Evolutionary conservation across 2,888 invertebrate genomes (phyloP).

Genomic region (Silvanus unidentatus): DNA sequence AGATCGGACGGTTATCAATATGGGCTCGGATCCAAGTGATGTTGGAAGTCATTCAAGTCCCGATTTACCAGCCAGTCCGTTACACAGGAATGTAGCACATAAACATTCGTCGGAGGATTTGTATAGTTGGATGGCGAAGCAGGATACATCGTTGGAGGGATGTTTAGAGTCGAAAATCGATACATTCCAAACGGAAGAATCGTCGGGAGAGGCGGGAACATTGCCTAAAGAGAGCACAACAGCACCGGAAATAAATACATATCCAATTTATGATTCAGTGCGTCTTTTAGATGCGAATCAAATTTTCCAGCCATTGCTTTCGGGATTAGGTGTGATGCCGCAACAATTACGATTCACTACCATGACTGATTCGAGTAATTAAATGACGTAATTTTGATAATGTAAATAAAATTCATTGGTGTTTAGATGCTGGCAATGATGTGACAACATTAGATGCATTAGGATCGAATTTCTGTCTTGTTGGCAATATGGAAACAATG

Average conservation of each 20-base stretch:
- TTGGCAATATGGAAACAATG: conserved; percentile 80
- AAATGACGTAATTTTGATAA: conserved; percentile 4
- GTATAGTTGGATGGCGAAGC: conserved; percentile 95
- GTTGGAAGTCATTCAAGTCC: conserved; percentile 47
- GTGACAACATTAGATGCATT: conserved; percentile 75
- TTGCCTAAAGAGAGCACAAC: conserved; percentile 47
- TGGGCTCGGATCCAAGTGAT: conserved; percentile 64
- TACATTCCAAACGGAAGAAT: conserved; percentile 39
- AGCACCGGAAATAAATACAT: conserved; percentile 54
- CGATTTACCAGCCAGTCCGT: conserved; percentile 42
- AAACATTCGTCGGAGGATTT: conserved; percentile 63
- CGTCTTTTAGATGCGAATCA: conserved; percentile 86
- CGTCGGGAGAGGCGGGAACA: conserved; percentile 49
- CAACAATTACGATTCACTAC: conserved; percentile 63
- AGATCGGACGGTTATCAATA: conserved; percentile 50
- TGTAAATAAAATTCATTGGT: background rate
- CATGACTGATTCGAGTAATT: conserved; percentile 40
- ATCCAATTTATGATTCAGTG: conserved; percentile 76
- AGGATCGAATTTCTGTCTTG: conserved; percentile 78
- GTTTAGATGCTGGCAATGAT: conserved; percentile 50
- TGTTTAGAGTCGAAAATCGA: conserved; percentile 42
- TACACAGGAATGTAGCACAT: conserved; percentile 36
- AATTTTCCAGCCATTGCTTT: conserved; percentile 86
- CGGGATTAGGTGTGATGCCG: conserved; percentile 85
- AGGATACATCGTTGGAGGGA: conserved; percentile 44